Evolutionary conservation across 2,888 invertebrate species (phyloP), one percentile per base, ranked within the genome.

Genomic region (Drosophila flavopinicola): DNA sequence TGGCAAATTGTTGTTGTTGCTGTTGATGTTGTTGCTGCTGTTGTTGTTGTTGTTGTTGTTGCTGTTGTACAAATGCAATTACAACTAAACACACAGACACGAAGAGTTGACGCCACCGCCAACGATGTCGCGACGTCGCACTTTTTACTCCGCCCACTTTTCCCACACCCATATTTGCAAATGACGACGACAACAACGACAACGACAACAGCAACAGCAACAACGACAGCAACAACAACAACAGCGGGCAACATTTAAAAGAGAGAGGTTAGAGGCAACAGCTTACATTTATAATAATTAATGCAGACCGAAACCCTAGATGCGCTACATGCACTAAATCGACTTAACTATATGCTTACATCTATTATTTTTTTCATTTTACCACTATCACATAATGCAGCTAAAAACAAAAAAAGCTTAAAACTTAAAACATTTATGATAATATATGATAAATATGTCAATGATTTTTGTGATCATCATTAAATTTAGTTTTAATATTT

Each of bases 71-170:
- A 83, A 80, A 83, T 79, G 80, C 79, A 80, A 80, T 80, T 80
- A 80, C 84, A 79, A 84, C 80, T 69, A 77, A 82, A 66, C 61
- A 68, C 68, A 69, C 66, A 75, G 54, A 61, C 64, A 77, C 71
- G 65, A 68, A 65, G 65, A 53, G 53, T 66, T 71, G 75, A 66
- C 63, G 47, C 57, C 63, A 76, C 76, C 75, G 59, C 75, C 76
- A 61, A 58, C 75, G 53, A 41, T 63, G 70, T 13, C 66, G 54
- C 68, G 70, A 15, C 66, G 54, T 59, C 66, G 73, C 70, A 78
- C 73, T 75, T 73, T 69, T 60, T 60, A 57, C 78, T 75, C 87
- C 87, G 88, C 87, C 87, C 72, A 88, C 82, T 85, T 84, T 73
- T 87, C 84, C 84, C 87, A 87, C 88, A 87, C 82, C 85, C 84